phyloP scores from a whole-genome alignment of 2,113 vertebrate genomes.

The Lophochroa leadbeateri region DNA sequence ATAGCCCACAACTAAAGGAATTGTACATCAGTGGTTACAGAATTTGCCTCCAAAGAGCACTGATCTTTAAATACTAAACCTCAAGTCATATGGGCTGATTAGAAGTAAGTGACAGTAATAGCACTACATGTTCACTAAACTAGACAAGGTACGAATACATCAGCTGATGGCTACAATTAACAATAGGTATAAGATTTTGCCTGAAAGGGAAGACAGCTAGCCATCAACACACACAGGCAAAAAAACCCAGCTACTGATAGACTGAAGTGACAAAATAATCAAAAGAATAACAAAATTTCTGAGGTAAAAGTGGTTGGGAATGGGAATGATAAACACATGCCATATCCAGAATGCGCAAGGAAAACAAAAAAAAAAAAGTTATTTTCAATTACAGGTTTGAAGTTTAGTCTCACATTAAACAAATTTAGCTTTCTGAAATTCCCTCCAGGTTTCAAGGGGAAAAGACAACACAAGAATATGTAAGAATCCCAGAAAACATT shows the following conservation, averaged over 20 bases:
- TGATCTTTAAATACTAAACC: neutral
- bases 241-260: neutral
- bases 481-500: neutral
- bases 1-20: neutral
- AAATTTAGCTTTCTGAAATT: neutral
- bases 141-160: neutral
- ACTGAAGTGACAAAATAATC: neutral
- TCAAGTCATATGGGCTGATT: neutral
- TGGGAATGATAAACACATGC: accelerated
- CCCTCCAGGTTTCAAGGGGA: neutral
- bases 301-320: neutral
- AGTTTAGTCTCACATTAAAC: neutral
- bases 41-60: neutral
- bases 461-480: neutral
- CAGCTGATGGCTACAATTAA: neutral
- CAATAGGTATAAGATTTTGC: neutral
- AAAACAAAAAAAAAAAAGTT: neutral
- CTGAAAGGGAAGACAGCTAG: neutral
- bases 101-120: neutral
- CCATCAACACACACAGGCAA: accelerated
- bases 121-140: neutral
- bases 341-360: neutral
- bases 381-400: neutral
- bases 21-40: neutral
- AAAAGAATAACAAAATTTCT: neutral